Base-by-base conservation (phyloP, 2,113 vertebrate species). In the Xyliphius kryptos region DNA sequence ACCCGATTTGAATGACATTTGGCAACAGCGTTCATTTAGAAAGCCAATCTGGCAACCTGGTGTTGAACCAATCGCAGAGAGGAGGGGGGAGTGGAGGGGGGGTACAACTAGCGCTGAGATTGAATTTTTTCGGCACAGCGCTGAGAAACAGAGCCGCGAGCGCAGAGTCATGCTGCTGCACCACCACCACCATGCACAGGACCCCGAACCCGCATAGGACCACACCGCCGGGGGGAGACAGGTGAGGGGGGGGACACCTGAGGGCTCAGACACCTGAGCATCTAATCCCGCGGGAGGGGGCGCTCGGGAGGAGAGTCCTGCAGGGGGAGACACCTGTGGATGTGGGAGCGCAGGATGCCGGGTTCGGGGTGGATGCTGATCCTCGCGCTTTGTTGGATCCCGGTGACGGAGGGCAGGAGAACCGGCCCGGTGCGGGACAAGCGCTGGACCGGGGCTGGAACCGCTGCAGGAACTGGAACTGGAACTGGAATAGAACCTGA, bases 341-440 rank as follows among this genome's bases (percentile, higher is more conserved):
- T 61, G 9, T 7, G 55, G 67, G 4, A 56, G 10, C 0, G 74
- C 85, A 84, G 64, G 66, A 97, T 97, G 93, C 85, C 85, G 87
- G 80, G 74, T 83, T 80, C 87, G 61, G 74, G 78, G 64, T 89
- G 87, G 75, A 64, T 87, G 36, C 52, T 91, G 60, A 65, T 93
- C 56, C 61, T 94, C 6, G 76, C 90, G 16, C 76, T 91, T 12
- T 96, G 90, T 63, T 78, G 94, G 75, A 55, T 82, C 55, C 66
- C 88, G 52, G 82, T 89, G 2, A 87, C 75, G 67, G 92, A 90
- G 52, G 89, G 90, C 83, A 86, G 83, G 56, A 89, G 22, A 41
- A 48, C 2, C 58, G 80, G 36, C 86, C 87, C 79, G 74, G 80
- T 74, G 88, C 79, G 87, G 65, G 89, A 80, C 60, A 89, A 79